A percentile compares a stretch with the other conserved stretches of the same genome.
These are phyloP conservation scores for Glaucidium brasilianum DNA, from an alignment of 2,113 vertebrate species.

Conservation along the genomic window DNA sequence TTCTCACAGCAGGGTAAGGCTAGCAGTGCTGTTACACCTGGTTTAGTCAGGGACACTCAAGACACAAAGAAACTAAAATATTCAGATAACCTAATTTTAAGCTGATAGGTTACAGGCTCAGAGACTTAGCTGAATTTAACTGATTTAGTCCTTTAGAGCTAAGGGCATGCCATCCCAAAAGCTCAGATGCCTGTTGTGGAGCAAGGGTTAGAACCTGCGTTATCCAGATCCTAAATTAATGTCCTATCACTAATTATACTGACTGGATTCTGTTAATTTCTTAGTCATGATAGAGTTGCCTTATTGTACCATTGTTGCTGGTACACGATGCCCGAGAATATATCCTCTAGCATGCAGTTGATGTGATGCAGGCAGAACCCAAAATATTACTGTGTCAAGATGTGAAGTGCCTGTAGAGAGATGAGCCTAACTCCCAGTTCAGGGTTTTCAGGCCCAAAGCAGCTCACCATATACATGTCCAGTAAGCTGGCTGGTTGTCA, in stretches of 20 bases:
- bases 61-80: background rate
- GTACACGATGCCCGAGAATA: background rate
- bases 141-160: background rate
- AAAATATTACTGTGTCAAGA: background rate
- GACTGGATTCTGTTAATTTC: background rate
- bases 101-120: background rate
- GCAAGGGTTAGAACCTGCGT: background rate
- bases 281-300: background rate
- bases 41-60: background rate
- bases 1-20: background rate
- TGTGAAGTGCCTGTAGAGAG: background rate
- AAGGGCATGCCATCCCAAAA: background rate
- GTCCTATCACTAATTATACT: background rate
- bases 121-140: background rate
- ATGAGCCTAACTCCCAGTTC: background rate
- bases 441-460: background rate
- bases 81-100: background rate
- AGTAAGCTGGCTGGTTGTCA: background rate
- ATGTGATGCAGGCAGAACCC: background rate
- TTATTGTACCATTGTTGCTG: background rate
- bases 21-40: background rate
- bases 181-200: background rate
- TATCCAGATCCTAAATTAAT: background rate
- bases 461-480: background rate
- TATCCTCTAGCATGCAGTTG: background rate